These are phyloP conservation scores for Brachionus rubens DNA, from an alignment of 1,140 invertebrate species.

Conservation along the genomic window DNA sequence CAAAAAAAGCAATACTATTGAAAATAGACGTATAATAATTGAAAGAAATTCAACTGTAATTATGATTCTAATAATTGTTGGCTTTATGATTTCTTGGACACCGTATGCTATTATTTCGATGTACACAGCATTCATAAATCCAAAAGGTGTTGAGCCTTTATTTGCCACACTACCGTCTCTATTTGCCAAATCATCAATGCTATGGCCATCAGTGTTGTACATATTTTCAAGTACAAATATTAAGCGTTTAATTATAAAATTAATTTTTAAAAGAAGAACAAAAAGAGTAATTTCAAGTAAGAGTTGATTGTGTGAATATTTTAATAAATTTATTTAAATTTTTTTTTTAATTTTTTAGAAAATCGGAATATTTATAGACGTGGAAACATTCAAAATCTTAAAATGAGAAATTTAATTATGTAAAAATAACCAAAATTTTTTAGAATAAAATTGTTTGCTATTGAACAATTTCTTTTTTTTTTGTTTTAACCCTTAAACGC, in stretches of 20 bases:
- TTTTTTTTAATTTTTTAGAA: background rate
- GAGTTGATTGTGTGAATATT: background rate
- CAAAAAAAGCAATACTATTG: constrained; percentile 6
- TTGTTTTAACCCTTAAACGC: too few relatives aligned
- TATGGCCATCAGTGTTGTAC: constrained; percentile 33
- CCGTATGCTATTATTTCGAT: constrained; percentile 35
- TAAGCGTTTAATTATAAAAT: background rate
- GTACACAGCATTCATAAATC: constrained; percentile 24
- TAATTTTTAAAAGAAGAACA: background rate
- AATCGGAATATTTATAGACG: background rate
- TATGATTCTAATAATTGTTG: constrained; percentile 32
- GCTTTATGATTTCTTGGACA: constrained; percentile 43
- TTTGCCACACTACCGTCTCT: constrained; percentile 17
- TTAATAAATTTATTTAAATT: background rate
- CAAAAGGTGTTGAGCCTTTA: background rate
- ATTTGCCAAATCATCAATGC: constrained; percentile 44
- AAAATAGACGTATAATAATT: constrained; percentile 2
- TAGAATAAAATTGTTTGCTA: too few relatives aligned
- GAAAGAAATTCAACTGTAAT: constrained; percentile 29
- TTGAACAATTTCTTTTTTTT: background rate
- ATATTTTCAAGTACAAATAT: constrained; percentile 30
- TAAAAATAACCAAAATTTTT: too few relatives aligned
- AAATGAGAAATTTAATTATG: constrained; percentile 9
- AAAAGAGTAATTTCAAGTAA: background rate
- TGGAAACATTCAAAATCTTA: background rate